Conservation (phyloP, 2,888 invertebrate species). For the Cantharis rufa region DNA sequence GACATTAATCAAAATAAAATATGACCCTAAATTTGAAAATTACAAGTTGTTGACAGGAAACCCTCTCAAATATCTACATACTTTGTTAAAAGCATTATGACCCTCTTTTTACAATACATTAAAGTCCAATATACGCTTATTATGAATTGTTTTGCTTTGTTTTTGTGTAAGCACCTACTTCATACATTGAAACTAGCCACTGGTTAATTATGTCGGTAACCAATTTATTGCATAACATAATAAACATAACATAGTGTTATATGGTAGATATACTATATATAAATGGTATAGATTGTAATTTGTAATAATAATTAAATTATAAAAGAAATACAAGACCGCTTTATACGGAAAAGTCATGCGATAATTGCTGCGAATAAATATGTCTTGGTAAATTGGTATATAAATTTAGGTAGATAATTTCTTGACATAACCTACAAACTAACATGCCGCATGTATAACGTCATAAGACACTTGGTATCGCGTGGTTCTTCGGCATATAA, state of each 20-base stretch:
- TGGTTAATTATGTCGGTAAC: not conserved
- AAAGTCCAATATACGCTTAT: not conserved
- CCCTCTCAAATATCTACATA: not conserved
- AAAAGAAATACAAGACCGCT: not conserved
- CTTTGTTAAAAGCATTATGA: not conserved
- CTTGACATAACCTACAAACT: not conserved
- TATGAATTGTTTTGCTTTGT: not conserved
- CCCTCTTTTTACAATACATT: not conserved
- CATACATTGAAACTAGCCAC: not conserved
- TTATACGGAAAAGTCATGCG: not conserved
- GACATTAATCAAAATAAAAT: not conserved
- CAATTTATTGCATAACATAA: not conserved
- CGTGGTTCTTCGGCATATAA: not conserved
- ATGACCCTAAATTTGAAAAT: not conserved
- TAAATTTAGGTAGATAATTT: not conserved
- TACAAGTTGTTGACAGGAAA: not conserved
- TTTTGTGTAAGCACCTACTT: not conserved
- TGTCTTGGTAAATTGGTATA: not conserved
- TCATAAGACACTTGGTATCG: not conserved
- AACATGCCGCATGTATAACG: not conserved
- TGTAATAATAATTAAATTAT: not conserved
- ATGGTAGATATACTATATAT: too few relatives aligned
- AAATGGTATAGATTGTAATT: not conserved
- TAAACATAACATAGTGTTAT: not conserved
- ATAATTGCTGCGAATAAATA: not conserved